phyloP scores from a whole-genome alignment of 2,888 invertebrate species.

The Drosophila sordidula region DNA sequence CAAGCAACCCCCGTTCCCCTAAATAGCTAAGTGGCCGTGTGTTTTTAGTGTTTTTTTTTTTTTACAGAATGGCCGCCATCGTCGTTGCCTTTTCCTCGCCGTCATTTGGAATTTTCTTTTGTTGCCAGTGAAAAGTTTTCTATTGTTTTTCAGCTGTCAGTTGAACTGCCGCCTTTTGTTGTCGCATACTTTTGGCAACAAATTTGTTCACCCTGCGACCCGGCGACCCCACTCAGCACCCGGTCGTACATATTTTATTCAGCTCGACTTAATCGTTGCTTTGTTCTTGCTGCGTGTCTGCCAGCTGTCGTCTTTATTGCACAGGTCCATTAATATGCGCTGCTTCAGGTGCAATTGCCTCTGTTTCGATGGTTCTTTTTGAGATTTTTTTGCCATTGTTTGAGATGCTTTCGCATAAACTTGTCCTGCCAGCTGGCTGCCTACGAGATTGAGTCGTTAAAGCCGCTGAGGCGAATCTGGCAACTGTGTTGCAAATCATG shows the following conservation, averaged over 20 bases:
- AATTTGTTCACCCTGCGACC: constrained; percentile 55
- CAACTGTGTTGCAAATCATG: constrained; percentile 73
- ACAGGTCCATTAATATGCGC: constrained; percentile 73
- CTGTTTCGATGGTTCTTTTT: constrained; percentile 16
- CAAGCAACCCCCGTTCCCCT: constrained; percentile 47
- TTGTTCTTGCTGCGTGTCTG: constrained; percentile 67
- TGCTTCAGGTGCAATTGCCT: constrained; percentile 65
- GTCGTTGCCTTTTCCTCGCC: constrained; percentile 22
- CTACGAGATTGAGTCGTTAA: constrained; percentile 66
- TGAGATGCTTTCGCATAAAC: constrained; percentile 55
- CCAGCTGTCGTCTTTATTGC: constrained; percentile 77
- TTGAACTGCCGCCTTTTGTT: constrained; percentile 71
- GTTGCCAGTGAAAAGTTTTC: constrained; percentile 65
- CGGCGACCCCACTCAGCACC: constrained; percentile 42
- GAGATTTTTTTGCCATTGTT: constrained; percentile 45
- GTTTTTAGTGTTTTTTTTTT: constrained; percentile 34
- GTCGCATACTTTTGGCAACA: constrained; percentile 70
- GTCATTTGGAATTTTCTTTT: constrained; percentile 58
- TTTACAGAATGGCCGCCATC: constrained; percentile 73
- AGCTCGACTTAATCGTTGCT: constrained; percentile 74
- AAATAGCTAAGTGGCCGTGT: constrained; percentile 40
- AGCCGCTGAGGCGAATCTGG: constrained; percentile 51
- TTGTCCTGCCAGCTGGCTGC: constrained; percentile 36
- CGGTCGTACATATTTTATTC: constrained; percentile 73
- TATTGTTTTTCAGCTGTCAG: constrained; percentile 73